Conservation (phyloP, 2,888 invertebrate genomes). For the Phania funesta region DNA sequence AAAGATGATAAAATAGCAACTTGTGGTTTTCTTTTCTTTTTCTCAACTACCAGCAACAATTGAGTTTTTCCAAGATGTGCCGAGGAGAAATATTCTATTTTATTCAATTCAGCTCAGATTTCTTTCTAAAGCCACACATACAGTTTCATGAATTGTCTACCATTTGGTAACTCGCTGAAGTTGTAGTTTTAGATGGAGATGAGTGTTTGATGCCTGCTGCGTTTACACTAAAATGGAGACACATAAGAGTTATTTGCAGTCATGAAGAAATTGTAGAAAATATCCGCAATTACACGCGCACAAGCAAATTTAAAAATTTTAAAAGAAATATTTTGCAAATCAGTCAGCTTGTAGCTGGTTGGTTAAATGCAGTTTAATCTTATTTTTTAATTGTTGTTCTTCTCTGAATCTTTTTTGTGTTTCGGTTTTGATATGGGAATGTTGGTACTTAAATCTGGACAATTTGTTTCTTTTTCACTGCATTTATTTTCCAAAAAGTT, state of each 20-base stretch:
- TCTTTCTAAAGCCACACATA: neutral
- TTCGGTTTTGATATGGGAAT: neutral
- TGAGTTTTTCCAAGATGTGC: neutral
- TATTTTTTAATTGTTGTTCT: neutral
- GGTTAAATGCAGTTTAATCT: constrained; percentile 17
- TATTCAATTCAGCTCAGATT: neutral
- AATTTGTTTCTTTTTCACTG: neutral
- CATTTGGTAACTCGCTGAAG: neutral
- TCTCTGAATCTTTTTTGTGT: too few species aligned
- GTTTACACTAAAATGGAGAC: constrained; percentile 25
- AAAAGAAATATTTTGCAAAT: too few species aligned
- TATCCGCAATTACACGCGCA: constrained; percentile 62
- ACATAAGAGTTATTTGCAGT: constrained; percentile 65
- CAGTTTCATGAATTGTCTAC: constrained; percentile 27
- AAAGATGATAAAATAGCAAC: neutral
- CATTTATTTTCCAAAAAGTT: too few species aligned
- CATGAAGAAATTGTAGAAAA: constrained; percentile 67
- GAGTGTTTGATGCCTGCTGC: neutral
- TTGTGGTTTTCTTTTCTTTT: constrained; percentile 1
- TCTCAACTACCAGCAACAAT: constrained; percentile 20
- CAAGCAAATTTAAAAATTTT: too few species aligned
- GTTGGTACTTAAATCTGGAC: constrained; percentile 9
- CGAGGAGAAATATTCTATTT: constrained; percentile 7
- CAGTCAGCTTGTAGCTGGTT: constrained; percentile 18
- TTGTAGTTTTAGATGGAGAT: neutral